Evolutionary conservation across 2,888 invertebrate species (phyloP), one percentile per base, ranked within the genome.

Genomic region (Sesia bembeciformis): DNA sequence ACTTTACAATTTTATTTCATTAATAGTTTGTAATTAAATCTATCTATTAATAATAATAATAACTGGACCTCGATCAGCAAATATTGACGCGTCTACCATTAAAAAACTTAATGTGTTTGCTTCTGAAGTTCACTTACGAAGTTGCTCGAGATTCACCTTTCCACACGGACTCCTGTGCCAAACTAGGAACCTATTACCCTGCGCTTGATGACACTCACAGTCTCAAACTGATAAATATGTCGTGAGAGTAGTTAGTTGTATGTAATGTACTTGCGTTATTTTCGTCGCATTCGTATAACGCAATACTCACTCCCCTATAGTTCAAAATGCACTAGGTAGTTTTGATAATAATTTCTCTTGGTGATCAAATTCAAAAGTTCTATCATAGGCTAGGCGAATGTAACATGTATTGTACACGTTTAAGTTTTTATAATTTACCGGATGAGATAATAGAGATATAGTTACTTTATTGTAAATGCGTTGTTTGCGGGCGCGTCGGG

Each of bases 341-440:
- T 84, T 84, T 83, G 80, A 84, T 86, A 87, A 87, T 87, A 79
- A 84, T 88, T 89, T 89, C 78, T 85, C 85, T 86, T 88, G 84
- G 84, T 81, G 85, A 87, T 87, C 84, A 81, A 85, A 82, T 84
- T 87, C 78, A 78, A 84, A 85, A 87, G 85, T 81, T 82, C 85
- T 88, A 87, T 87, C 87, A 87, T 89, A 89, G 89, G 88, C 80
- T 89, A 88, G 88, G 84, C 78, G 77, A 88, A 87, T 81, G 75
- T 81, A 78, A 82, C 81, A 81, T 77, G 72, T 83, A 82, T 74
- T 72, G 74, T 73, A 73, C 68, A 74, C 65, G 62, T 71, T 81
- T 77, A 58, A 63, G 72, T 77, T 77, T 64, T 60, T 74, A 73
- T 76, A 62, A 63, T 81, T 79, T 69, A 68, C 64, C 68, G 60